These are phyloP conservation scores for Dryoscopus gambensis DNA, from an alignment of 2,113 vertebrate genomes.

Conservation along the genomic window DNA sequence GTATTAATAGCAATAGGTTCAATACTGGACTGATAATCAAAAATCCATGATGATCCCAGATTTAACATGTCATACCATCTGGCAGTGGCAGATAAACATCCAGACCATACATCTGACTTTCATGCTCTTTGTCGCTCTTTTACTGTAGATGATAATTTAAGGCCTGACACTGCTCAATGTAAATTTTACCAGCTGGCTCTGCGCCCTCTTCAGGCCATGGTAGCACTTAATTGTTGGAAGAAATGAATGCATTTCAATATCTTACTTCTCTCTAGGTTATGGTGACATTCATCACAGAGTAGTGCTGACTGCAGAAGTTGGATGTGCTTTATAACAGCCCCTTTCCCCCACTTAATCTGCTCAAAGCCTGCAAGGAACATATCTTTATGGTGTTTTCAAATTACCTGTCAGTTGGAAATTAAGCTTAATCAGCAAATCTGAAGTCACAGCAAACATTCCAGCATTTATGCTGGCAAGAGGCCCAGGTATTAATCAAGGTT, in stretches of 20 bases:
- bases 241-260: slow-evolving; percentile 3
- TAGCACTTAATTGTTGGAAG: neutral
- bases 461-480: neutral
- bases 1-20: neutral
- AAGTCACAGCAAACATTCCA: slow-evolving; percentile 12
- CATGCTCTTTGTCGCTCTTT: neutral
- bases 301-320: slow-evolving; percentile 38
- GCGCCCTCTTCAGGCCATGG: neutral
- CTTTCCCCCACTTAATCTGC: neutral
- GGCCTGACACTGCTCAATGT: neutral
- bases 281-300: slow-evolving; percentile 1
- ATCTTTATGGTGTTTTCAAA: slow-evolving; percentile 13
- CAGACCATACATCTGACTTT: neutral
- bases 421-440: slow-evolving; percentile 42
- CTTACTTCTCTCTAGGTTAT: slow-evolving; percentile 16
- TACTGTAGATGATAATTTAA: neutral
- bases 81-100: neutral
- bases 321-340: neutral
- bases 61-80: neutral
- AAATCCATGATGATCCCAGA: neutral
- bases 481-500: neutral
- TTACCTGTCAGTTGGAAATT: slow-evolving; percentile 19
- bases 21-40: neutral
- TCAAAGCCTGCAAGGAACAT: neutral
- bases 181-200: neutral